Base-by-base conservation (phyloP, 92 coral and sea anemone species). In the Umimayanthus kanabou region DNA sequence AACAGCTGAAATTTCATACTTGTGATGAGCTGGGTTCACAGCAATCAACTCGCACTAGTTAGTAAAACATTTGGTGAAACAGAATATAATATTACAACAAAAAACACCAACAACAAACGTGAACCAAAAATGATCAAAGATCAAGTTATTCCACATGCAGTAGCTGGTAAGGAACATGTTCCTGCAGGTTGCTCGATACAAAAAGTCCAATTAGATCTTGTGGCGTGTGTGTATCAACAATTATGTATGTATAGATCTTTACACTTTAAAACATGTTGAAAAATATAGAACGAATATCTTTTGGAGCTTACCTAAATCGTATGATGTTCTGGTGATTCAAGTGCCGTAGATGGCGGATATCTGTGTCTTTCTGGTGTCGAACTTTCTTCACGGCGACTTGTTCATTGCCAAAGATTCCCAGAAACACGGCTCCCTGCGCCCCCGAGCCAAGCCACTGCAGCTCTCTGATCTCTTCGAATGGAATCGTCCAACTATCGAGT, bases 381-480 rank as follows among this genome's bases (percentile, higher is more conserved):
- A 95, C 98, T 82, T 95, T 95, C 42, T 95, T 95, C 50, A 95
- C 98, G 9, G 98, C 98, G 29, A 95, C 98, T 90, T 95, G 96
- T 74, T 93, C 96, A 29, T 87, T 89, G 70, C 89, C 92, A 84
- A 88, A 93, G 22, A 79, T 84, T 57, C 98, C 98, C 77, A 93
- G 80, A 39, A 95, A 95, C n/a, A 95, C 98, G 2, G 98, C 98
- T 2, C 98, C 98, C 49, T 95, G 98, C 0, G 98, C 96, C 4
- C 98, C 98, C 0, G 98, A 91, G 22, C 98, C 98, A 11, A 95
- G 85, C 98, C 98, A 95, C 45, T 93, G 96, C 26, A 95, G 71
- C 77, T 92, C 98, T 23, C 88, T 81, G 45, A 95, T 95, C 61
- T 95, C 98, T 37, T 95, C 98, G 80, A 95, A 93, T 5, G 98